A percentile compares a stretch with the other conserved stretches of the same genome.
phyloP scores from a whole-genome alignment of 2,113 vertebrate genomes.

The Calonectris borealis region DNA sequence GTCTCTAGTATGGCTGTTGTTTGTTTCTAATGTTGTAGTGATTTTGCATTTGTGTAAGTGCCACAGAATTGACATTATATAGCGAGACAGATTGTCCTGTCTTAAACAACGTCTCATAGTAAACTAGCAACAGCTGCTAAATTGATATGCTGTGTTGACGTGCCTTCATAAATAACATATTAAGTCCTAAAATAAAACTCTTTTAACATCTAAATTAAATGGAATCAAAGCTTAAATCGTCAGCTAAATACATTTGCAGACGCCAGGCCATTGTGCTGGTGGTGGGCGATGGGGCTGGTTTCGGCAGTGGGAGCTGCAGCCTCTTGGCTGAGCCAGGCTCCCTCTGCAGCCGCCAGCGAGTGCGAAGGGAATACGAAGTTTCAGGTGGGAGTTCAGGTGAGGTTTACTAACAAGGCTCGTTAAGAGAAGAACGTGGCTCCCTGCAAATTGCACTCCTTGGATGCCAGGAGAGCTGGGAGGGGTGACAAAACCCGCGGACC shows the following conservation, averaged over 20 bases:
- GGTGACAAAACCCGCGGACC: neutral
- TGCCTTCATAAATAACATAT: neutral
- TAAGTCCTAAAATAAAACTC: neutral
- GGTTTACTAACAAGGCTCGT: neutral
- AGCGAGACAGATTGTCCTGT: neutral
- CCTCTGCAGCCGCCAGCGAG: fast-evolving
- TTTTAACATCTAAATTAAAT: neutral
- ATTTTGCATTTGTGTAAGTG: neutral
- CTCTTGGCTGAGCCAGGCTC: neutral
- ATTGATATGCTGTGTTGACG: neutral
- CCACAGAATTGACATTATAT: neutral
- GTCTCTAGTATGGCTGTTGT: neutral
- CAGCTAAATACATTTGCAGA: neutral
- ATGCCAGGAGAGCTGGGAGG: neutral
- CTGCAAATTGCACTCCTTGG: neutral
- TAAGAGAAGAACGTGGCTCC: neutral
- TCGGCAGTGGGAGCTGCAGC: neutral
- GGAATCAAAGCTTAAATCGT: neutral
- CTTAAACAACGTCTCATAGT: neutral
- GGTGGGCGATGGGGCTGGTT: neutral
- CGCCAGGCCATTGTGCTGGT: neutral
- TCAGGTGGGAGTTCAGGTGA: neutral
- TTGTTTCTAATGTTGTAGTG: neutral
- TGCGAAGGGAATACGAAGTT: fast-evolving
- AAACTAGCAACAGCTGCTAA: neutral